Conservation (phyloP, 1,140 invertebrate species). For the Zophobas atratus region DNA sequence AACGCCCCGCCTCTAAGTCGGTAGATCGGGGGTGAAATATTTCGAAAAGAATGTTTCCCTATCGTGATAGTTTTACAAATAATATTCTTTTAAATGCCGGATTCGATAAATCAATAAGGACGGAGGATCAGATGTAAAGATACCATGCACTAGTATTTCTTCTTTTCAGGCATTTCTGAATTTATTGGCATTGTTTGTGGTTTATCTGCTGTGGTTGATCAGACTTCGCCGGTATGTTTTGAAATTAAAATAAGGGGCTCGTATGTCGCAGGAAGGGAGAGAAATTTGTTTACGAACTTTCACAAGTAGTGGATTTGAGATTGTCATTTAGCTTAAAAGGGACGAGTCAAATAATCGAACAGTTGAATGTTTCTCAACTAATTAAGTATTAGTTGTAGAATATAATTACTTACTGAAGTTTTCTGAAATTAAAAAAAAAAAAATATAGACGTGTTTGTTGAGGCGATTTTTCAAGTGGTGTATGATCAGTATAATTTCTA, state of each 20-base stretch:
- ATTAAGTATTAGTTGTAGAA: no score
- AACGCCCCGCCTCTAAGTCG: conserved; percentile 7
- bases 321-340: no score
- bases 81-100: conserved; percentile 43
- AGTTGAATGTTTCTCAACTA: no score
- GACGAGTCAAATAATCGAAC: no score
- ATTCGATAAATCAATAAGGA: conserved; percentile 50
- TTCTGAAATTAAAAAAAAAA: no score
- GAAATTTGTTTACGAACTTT: neutral
- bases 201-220: conserved; percentile 53
- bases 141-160: conserved; percentile 56
- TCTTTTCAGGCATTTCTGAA: conserved; percentile 51
- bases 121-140: conserved; percentile 50
- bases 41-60: conserved; percentile 6
- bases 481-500: no score
- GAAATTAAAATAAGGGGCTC: conserved; percentile 35
- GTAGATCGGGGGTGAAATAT: conserved; percentile 29
- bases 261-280: neutral
- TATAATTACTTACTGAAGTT: no score
- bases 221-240: conserved; percentile 19
- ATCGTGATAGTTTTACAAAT: conserved; percentile 41
- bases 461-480: no score
- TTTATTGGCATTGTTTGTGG: conserved; percentile 51
- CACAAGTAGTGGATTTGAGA: neutral
- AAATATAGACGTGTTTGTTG: no score